Percentiles rank a stretch among this genome's conserved stretches.
Conservation (phyloP, 2,797 vertebrate genomes). For the Furcifer pardalis region DNA sequence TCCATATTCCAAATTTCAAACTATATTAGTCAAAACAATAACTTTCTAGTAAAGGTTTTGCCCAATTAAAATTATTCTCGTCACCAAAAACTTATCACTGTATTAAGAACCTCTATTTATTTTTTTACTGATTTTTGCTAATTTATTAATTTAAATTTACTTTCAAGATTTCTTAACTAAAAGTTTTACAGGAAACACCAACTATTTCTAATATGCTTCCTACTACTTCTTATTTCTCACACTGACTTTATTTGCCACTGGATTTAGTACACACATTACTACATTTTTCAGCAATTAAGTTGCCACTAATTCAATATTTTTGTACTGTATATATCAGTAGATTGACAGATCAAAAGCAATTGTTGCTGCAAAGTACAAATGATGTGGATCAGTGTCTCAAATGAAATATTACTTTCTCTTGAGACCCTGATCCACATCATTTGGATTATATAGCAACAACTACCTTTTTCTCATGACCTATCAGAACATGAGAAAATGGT, state of each 20-base stretch:
- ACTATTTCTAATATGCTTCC: neutral
- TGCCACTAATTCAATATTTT: neutral
- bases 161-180: neutral
- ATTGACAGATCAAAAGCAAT: no score
- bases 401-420: neutral
- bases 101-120: neutral
- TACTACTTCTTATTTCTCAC: neutral
- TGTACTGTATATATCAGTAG: neutral
- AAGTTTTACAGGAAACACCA: neutral
- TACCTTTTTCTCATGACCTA: neutral
- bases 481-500: neutral
- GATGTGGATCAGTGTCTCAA: no score
- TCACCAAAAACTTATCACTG: neutral
- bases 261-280: neutral
- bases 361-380: no score
- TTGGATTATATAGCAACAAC: neutral
- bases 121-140: neutral
- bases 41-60: neutral
- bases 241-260: neutral
- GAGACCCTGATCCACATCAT: neutral
- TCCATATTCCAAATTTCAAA: neutral
- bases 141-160: neutral
- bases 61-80: neutral
- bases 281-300: constrained; percentile 5
- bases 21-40: neutral